phyloP scores from a whole-genome alignment of 2,113 vertebrate species.

The Callopanchax toddi region DNA sequence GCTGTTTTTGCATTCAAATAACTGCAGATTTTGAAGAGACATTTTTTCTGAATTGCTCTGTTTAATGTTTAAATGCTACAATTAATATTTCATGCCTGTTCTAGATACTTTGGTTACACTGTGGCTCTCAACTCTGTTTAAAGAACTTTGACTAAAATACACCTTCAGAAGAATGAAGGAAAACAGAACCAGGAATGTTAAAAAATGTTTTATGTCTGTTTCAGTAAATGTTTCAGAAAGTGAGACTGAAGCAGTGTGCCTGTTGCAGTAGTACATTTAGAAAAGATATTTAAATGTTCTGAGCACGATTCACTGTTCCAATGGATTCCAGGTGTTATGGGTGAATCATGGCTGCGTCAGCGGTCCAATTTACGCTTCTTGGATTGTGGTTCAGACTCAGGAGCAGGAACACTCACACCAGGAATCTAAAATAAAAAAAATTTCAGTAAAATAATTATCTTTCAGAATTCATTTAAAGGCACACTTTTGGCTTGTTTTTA shows the following conservation, averaged over 20 bases:
- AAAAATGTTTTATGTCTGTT: constrained; percentile 26
- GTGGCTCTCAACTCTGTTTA: neutral
- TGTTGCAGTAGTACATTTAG: neutral
- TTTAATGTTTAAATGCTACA: neutral
- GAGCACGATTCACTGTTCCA: neutral
- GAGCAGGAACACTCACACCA: constrained; percentile 73
- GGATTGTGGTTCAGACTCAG: constrained; percentile 77
- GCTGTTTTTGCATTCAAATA: constrained; percentile 41
- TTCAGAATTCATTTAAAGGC: neutral
- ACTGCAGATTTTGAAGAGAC: neutral
- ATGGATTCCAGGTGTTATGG: neutral
- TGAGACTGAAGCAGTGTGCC: neutral
- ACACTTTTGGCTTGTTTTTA: too few species aligned
- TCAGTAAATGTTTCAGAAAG: constrained; percentile 2
- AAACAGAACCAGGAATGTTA: neutral
- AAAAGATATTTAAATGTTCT: neutral
- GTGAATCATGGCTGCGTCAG: constrained; percentile 55
- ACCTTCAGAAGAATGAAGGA: neutral
- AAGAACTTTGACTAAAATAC: neutral
- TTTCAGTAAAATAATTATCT: neutral
- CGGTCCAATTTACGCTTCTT: constrained; percentile 87
- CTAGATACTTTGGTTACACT: neutral
- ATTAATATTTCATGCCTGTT: neutral
- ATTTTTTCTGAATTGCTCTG: neutral
- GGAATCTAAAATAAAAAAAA: constrained; percentile 78